A percentile compares a stretch with the other conserved stretches of the same genome.
phyloP scores from a whole-genome alignment of 2,797 vertebrate genomes.

The Muraenolepis orangiensis region DNA sequence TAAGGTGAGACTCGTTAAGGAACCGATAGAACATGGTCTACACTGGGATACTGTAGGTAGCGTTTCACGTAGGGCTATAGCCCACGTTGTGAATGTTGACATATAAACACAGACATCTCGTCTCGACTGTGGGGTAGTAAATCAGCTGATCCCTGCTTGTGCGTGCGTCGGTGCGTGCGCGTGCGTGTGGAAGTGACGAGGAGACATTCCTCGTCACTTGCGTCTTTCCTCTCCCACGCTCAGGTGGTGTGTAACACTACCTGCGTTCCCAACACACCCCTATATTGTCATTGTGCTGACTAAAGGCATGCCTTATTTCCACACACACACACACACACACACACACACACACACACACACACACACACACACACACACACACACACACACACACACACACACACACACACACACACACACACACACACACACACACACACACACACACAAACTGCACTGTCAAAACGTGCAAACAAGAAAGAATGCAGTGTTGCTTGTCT shows the following conservation, averaged over 20 bases:
- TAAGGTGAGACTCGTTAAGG: neutral
- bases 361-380: neutral
- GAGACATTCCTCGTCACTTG: conserved; percentile 31
- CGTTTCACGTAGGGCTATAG: too few species aligned
- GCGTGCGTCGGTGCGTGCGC: conserved; percentile 7
- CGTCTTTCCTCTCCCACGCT: conserved; percentile 54
- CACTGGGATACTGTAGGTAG: neutral
- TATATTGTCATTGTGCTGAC: conserved; percentile 45
- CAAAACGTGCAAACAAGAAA: conserved; percentile 2
- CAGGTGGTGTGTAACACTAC: conserved; percentile 53
- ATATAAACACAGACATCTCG: conserved; percentile 36
- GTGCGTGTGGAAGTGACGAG: neutral
- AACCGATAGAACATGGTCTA: neutral
- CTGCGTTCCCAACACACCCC: conserved; percentile 59
- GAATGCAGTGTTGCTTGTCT: conserved; percentile 15
- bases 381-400: neutral
- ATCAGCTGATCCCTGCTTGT: conserved; percentile 2
- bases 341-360: neutral
- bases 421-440: neutral
- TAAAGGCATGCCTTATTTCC: conserved; percentile 42
- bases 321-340: neutral
- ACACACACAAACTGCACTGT: conserved; percentile 1
- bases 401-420: conserved; percentile 11
- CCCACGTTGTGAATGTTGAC: conserved; percentile 39
- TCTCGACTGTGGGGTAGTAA: conserved; percentile 4